Conservation (phyloP, 2,113 vertebrate genomes). For the Oceanodroma tethys region DNA sequence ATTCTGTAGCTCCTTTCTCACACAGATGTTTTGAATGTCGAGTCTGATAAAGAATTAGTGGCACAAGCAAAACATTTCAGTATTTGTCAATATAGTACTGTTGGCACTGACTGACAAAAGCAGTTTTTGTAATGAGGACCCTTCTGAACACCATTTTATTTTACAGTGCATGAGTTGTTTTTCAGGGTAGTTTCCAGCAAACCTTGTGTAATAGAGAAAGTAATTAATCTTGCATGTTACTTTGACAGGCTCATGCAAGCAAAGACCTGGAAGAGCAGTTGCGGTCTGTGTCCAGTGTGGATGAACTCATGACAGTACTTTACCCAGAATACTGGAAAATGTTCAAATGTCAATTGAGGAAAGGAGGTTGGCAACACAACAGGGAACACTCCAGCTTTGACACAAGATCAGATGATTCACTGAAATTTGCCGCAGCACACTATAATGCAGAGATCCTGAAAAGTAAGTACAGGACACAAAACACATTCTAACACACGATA, state of each 20-base stretch:
- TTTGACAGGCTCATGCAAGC: conserved; percentile 78
- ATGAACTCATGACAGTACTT: conserved; percentile 93
- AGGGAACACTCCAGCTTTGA: conserved; percentile 64
- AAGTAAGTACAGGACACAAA: conserved; percentile 79
- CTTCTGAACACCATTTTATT: background rate
- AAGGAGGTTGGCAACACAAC: conserved; percentile 69
- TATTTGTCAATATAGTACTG: background rate
- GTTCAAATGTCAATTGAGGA: conserved; percentile 89
- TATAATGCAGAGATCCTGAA: conserved; percentile 91
- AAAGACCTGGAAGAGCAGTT: conserved; percentile 88
- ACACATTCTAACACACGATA: rapidly evolving
- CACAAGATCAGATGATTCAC: conserved; percentile 75
- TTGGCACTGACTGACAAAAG: background rate
- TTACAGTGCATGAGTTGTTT: background rate
- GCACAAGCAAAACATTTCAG: background rate
- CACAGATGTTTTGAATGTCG: background rate
- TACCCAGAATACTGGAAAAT: conserved; percentile 93
- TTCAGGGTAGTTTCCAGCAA: background rate
- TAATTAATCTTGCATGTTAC: conserved; percentile 33
- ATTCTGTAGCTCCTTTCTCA: background rate
- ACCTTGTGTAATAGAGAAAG: background rate
- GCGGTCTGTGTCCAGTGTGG: conserved; percentile 90
- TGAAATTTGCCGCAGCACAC: conserved; percentile 86
- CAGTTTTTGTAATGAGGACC: background rate
- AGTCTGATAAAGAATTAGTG: background rate